Base-by-base conservation (phyloP, 2,888 invertebrate species). In the Lysandra bellargus region DNA sequence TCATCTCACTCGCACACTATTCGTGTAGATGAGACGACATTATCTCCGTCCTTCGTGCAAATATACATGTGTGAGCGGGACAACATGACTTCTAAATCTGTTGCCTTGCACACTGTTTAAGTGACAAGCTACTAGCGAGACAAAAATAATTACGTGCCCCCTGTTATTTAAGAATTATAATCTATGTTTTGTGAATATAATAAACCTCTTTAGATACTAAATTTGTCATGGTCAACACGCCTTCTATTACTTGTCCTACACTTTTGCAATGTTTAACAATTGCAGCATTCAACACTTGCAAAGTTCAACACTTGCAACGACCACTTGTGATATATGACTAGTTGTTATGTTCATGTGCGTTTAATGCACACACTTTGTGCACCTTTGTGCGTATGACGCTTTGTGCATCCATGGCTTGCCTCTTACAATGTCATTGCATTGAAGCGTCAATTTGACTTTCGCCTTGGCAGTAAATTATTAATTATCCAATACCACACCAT, bases 301-400 rank as follows among this genome's bases (percentile, higher is more conserved):
- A 23, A 1, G 14, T 40, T 40, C 40, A 40, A 40, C 40, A 40
- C 9, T 7, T 61, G 4, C 40, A 40, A 40, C 30, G 30, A 64
- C 64, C 30, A 64, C 64, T 64, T 64, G 64, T 64, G 64, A 64
- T 64, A 12, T 64, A 30, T 64, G 64, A 64, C 64, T 64, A 64
- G 64, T 64, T 23, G 7, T 23, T 4, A 23, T 64, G 30, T 30
- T 64, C 9, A 30, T 64, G 30, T 64, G 30, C 12, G 4, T 30
- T 64, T 9, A 30, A 23, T 23, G 23, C 30, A 7, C 12, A 12
- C 64, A 4, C 9, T 64, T 23, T 64, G 64, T 30, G 64, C 64
- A 30, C 30, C 30, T 64, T 23, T 61, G 61, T 30, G 64, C 64
- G 4, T 12, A 30, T 64, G 23, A 30, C 12, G 30, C 12, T 64